phyloP scores from a whole-genome alignment of 2,113 vertebrate genomes.

The Sinocyclocheilus anophthalmus region DNA sequence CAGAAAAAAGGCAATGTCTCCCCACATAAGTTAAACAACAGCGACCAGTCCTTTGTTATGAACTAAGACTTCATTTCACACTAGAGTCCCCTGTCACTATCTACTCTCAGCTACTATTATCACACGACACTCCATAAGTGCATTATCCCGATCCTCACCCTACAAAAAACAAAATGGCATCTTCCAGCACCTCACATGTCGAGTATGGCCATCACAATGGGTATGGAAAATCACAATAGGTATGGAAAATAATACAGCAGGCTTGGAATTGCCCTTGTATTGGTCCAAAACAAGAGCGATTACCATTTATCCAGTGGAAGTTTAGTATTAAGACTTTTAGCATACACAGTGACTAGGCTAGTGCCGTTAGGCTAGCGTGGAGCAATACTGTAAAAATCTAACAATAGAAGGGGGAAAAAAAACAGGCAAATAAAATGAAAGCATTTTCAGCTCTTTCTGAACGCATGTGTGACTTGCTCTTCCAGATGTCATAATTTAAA shows the following conservation, averaged over 20 bases:
- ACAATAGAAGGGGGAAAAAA: not conserved
- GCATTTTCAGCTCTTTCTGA: not conserved
- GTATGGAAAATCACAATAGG: conserved; percentile 2
- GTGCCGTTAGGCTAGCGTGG: not conserved
- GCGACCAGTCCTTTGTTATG: too few relatives aligned
- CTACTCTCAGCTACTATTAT: too few relatives aligned
- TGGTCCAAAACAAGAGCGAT: not conserved
- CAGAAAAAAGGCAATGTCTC: too few relatives aligned
- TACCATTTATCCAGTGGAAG: not conserved
- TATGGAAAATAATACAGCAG: conserved; percentile 8
- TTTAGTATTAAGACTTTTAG: not conserved
- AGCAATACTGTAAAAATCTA: conserved; percentile 15
- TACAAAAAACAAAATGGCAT: too few relatives aligned
- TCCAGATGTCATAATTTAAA: not conserved
- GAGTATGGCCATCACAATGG: too few relatives aligned
- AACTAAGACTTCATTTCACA: too few relatives aligned
- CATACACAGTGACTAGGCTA: conserved; percentile 26
- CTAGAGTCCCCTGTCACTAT: too few relatives aligned
- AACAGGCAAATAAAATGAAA: not conserved
- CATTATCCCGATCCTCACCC: too few relatives aligned
- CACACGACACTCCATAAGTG: too few relatives aligned
- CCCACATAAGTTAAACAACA: too few relatives aligned
- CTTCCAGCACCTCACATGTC: too few relatives aligned
- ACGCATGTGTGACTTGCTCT: not conserved
- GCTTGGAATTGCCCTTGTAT: not conserved